These are phyloP conservation scores for Mesaphorura yosii DNA, from an alignment of 1,140 invertebrate genomes.

Conservation along the genomic window DNA sequence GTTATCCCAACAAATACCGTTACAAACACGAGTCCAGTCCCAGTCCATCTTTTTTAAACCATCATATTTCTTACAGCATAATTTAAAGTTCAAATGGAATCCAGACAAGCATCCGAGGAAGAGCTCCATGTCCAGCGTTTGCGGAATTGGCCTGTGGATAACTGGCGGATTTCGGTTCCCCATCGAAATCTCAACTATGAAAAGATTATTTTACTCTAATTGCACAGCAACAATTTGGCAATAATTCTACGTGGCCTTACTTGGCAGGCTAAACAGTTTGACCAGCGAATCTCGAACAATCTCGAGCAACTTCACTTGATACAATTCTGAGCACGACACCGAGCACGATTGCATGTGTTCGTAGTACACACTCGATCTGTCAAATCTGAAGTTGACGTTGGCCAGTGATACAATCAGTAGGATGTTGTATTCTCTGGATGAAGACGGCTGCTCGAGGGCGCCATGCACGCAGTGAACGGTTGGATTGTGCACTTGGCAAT, in stretches of 20 bases:
- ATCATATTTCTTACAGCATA: background rate
- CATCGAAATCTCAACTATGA: background rate
- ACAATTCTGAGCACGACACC: background rate
- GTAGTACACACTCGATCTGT: background rate
- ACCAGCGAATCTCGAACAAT: background rate
- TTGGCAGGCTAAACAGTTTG: background rate
- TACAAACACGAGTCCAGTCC: background rate
- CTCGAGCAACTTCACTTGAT: background rate
- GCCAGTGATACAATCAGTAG: background rate
- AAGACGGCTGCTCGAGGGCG: background rate
- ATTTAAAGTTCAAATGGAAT: background rate
- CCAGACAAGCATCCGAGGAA: constrained; percentile 1
- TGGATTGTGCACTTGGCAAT: background rate
- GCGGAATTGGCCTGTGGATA: background rate
- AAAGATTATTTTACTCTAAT: background rate
- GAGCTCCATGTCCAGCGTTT: background rate
- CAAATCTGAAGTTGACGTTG: background rate
- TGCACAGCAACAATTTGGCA: background rate
- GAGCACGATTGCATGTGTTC: background rate
- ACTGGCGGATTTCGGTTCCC: background rate
- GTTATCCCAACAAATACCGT: background rate
- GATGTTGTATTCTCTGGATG: too few species aligned
- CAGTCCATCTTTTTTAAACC: background rate
- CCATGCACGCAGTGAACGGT: background rate
- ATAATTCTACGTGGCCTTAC: too few species aligned